These are phyloP conservation scores for Coturnix japonica DNA, from an alignment of 2,113 vertebrate species.

Conservation along the genomic window DNA sequence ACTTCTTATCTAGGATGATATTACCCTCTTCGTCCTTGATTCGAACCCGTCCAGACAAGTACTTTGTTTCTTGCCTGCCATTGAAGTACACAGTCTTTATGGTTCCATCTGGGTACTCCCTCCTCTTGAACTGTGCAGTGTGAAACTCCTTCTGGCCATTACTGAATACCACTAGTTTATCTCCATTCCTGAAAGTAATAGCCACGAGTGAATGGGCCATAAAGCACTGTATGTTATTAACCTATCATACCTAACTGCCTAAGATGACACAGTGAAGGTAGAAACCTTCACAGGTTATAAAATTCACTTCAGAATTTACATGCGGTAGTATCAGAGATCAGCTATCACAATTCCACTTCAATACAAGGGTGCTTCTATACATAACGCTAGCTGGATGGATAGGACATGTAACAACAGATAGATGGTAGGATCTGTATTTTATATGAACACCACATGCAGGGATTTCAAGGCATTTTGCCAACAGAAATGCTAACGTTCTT, in stretches of 20 bases:
- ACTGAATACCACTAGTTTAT: slow-evolving; percentile 77
- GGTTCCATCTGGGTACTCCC: slow-evolving; percentile 78
- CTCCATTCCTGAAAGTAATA: slow-evolving; percentile 70
- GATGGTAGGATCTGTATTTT: neutral
- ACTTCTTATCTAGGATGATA: slow-evolving; percentile 57
- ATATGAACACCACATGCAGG: neutral
- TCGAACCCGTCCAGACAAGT: slow-evolving; percentile 53
- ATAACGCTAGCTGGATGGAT: neutral
- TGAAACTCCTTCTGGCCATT: slow-evolving; percentile 80
- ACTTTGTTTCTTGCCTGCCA: slow-evolving; percentile 71
- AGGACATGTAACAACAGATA: too few species aligned
- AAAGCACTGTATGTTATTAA: neutral
- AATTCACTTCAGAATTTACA: neutral
- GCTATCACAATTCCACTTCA: neutral
- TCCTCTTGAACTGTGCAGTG: slow-evolving; percentile 72
- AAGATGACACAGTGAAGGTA: neutral
- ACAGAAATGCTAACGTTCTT: neutral
- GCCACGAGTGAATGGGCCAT: neutral
- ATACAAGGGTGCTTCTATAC: neutral
- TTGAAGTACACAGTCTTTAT: slow-evolving; percentile 74
- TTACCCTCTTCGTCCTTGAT: slow-evolving; percentile 59
- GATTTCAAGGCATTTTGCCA: neutral
- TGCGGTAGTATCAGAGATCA: neutral
- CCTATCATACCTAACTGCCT: neutral
- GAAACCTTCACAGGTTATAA: neutral